These are phyloP conservation scores for Zosterops japonicus DNA, from an alignment of 2,113 vertebrate genomes.

Conservation along the genomic window DNA sequence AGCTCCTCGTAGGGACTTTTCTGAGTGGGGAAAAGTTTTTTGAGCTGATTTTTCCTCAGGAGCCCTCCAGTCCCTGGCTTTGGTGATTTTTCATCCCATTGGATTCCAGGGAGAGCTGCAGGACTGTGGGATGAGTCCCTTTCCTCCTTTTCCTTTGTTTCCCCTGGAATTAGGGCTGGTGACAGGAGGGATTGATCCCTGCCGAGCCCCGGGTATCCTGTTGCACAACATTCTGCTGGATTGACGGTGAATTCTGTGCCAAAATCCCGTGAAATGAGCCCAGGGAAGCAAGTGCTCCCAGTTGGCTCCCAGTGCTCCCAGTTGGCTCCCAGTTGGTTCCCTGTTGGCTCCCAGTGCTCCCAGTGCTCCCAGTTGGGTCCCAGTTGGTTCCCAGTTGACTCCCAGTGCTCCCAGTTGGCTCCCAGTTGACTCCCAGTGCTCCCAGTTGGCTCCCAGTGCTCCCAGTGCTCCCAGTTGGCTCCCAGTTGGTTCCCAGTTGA, in stretches of 20 bases:
- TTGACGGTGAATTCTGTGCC: not conserved
- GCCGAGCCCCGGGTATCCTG: not conserved
- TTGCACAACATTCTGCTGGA: not conserved
- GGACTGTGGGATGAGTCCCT: not conserved
- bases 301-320: too few relatives aligned
- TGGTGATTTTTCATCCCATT: not conserved
- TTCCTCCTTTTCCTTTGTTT: not conserved
- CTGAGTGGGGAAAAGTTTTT: not conserved
- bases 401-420: too few relatives aligned
- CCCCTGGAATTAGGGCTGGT: not conserved
- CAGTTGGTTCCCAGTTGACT: too few relatives aligned
- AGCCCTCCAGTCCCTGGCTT: not conserved
- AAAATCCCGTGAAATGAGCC: not conserved
- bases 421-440: too few relatives aligned
- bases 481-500: too few relatives aligned
- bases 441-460: too few relatives aligned
- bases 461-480: too few relatives aligned
- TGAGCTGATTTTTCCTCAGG: not conserved
- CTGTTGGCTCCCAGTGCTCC: too few relatives aligned
- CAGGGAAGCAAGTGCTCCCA: not conserved
- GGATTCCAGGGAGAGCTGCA: not conserved
- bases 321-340: too few relatives aligned
- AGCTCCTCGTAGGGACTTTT: not conserved
- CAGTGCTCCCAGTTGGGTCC: too few relatives aligned
- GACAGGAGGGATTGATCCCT: not conserved